phyloP scores from a whole-genome alignment of 2,113 vertebrate species.

The Daubentonia madagascariensis region DNA sequence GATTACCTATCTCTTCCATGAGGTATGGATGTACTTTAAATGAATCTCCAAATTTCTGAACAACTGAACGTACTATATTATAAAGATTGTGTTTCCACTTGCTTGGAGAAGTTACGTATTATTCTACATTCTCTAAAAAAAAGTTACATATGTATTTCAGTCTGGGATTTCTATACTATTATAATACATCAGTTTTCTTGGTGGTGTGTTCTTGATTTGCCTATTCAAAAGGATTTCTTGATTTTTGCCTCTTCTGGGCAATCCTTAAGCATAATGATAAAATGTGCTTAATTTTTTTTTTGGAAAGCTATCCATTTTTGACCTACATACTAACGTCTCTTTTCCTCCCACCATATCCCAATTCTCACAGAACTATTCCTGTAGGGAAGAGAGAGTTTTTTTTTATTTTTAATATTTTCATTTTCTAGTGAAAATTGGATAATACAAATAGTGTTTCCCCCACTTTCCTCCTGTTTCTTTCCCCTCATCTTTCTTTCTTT shows the following conservation, averaged over 20 bases:
- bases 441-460: neutral
- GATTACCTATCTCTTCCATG: neutral
- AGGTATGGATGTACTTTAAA: neutral
- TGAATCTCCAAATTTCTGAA: neutral
- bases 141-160: neutral
- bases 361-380: neutral
- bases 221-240: slow-evolving; percentile 7
- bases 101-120: neutral
- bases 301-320: neutral
- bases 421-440: neutral
- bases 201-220: neutral
- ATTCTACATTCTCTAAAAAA: neutral
- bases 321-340: neutral
- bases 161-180: neutral
- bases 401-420: slow-evolving; percentile 14
- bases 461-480: neutral
- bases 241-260: neutral
- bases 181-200: neutral
- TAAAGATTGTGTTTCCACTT: neutral
- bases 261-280: neutral
- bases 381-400: neutral
- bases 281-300: neutral
- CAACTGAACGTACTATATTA: neutral
- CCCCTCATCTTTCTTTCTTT: neutral
- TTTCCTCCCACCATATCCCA: neutral